Conservation (phyloP, 2,113 vertebrate genomes). For the Canis aureus region DNA sequence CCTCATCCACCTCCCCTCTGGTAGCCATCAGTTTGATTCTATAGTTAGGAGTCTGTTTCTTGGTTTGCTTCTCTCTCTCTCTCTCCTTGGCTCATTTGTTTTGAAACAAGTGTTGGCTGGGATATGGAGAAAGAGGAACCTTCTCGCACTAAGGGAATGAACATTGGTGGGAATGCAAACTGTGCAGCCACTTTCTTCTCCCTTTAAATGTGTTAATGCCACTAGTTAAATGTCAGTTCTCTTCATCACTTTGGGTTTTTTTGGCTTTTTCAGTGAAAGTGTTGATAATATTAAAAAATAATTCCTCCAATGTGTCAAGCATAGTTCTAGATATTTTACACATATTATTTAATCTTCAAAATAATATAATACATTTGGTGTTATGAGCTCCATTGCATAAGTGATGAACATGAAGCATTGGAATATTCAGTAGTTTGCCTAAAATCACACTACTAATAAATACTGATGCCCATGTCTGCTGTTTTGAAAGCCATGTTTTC, state of each 20-base stretch:
- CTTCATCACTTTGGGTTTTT: not conserved
- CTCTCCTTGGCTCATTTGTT: not conserved
- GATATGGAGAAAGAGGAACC: not conserved
- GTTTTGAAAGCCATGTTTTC: conserved; percentile 6
- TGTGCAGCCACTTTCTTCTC: not conserved
- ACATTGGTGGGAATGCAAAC: not conserved
- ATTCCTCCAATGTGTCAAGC: not conserved
- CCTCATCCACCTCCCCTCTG: not conserved
- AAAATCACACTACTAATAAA: not conserved
- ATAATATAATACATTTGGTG: not conserved
- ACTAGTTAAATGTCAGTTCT: not conserved
- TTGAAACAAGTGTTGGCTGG: not conserved
- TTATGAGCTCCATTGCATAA: not conserved
- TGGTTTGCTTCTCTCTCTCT: not conserved
- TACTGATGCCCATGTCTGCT: not conserved
- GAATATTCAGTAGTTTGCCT: not conserved
- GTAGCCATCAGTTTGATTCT: not conserved
- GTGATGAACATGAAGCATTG: not conserved
- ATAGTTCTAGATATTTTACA: not conserved
- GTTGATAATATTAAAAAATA: not conserved
- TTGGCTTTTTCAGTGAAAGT: not conserved
- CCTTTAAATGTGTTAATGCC: not conserved
- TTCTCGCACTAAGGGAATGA: not conserved
- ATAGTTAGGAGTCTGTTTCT: not conserved
- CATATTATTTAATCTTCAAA: not conserved